A percentile compares a stretch with the other conserved stretches of the same genome.
phyloP scores from a whole-genome alignment of 2,113 vertebrate species.

The Bostrychus sinensis region DNA sequence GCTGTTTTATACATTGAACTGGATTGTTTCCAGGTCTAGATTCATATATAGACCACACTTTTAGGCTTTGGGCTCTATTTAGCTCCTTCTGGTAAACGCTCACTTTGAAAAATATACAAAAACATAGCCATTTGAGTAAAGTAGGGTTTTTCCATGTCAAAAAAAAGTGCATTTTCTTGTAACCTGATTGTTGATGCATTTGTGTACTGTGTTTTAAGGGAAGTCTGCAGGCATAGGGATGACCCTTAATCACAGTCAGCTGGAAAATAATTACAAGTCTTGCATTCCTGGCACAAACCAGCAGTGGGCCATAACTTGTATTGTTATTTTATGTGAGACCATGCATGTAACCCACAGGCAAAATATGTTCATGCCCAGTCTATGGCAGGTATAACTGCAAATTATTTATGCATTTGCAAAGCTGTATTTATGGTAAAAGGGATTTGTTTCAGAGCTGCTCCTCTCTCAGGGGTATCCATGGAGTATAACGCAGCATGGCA shows the following conservation, averaged over 20 bases:
- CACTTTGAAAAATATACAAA: constrained; percentile 41
- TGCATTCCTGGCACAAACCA: constrained; percentile 69
- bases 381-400: constrained; percentile 28
- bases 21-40: constrained; percentile 26
- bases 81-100: constrained; percentile 17
- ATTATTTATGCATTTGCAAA: constrained; percentile 64
- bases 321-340: constrained; percentile 57
- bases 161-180: neutral
- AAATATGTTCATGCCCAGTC: constrained; percentile 49
- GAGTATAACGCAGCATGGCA: constrained; percentile 63
- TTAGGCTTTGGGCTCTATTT: constrained; percentile 13
- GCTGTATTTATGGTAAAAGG: constrained; percentile 53
- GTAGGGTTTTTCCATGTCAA: constrained; percentile 5
- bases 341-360: constrained; percentile 39
- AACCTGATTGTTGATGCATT: constrained; percentile 2
- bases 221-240: constrained; percentile 67
- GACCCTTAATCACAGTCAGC: constrained; percentile 80
- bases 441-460: constrained; percentile 45
- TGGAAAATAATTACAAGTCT: constrained; percentile 79
- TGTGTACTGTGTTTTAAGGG: constrained; percentile 60
- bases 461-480: constrained; percentile 53
- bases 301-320: constrained; percentile 32
- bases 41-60: constrained; percentile 21
- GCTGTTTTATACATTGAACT: constrained; percentile 9
- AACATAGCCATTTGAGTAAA: constrained; percentile 17